Conservation (phyloP, 2,888 invertebrate species). For the Ellobium chinense region DNA sequence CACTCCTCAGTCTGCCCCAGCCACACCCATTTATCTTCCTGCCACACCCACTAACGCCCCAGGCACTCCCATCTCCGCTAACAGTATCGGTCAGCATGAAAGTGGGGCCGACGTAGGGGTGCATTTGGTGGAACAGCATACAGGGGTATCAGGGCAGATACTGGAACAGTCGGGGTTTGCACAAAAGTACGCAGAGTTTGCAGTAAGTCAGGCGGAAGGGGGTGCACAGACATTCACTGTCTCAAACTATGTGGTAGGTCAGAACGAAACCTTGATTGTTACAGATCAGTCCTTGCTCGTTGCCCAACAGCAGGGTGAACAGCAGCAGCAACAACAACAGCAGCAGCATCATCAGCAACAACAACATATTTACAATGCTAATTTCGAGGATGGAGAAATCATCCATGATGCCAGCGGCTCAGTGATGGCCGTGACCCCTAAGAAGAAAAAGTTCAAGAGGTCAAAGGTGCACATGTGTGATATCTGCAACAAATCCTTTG, state of each 20-base stretch:
- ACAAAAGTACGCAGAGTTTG: slow-evolving; percentile 34
- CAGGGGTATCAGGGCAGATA: neutral
- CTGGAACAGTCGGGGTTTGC: slow-evolving; percentile 26
- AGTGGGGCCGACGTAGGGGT: neutral
- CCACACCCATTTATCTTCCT: slow-evolving; percentile 38
- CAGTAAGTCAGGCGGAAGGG: slow-evolving; percentile 5
- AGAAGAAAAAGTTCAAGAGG: slow-evolving; percentile 34
- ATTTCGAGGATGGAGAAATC: slow-evolving; percentile 38
- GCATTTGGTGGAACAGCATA: neutral
- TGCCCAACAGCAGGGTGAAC: neutral
- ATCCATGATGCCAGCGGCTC: slow-evolving; percentile 41
- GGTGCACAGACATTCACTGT: slow-evolving; percentile 9
- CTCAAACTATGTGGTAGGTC: slow-evolving; percentile 22
- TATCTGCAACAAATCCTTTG: slow-evolving; percentile 46
- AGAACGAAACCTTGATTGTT: slow-evolving; percentile 19
- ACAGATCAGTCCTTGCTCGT: slow-evolving; percentile 23
- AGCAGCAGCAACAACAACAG: neutral
- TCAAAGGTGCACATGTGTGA: slow-evolving; percentile 42
- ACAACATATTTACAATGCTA: slow-evolving; percentile 17
- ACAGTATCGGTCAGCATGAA: neutral
- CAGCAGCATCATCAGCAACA: neutral
- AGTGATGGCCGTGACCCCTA: slow-evolving; percentile 32
- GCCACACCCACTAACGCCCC: slow-evolving; percentile 32
- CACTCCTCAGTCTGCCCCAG: slow-evolving; percentile 35
- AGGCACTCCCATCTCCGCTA: slow-evolving; percentile 19